These are phyloP conservation scores for Narcine bancroftii DNA, from an alignment of 2,113 vertebrate genomes.

Conservation along the genomic window DNA sequence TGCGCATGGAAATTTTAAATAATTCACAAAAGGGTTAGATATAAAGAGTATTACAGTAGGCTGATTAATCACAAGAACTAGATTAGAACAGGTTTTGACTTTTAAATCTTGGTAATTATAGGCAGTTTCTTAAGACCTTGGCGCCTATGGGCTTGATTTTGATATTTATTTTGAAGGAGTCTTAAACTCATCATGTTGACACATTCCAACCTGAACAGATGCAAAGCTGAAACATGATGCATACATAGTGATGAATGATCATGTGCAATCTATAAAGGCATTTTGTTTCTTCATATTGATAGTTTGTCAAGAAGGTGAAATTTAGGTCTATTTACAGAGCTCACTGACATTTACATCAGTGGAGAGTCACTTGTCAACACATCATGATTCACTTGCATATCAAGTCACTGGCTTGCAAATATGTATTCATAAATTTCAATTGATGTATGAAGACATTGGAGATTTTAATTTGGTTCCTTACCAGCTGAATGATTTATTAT, in stretches of 20 bases:
- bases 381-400: not conserved
- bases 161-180: conserved; percentile 10
- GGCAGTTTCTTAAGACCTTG: not conserved
- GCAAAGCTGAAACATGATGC: not conserved
- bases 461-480: not conserved
- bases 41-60: not conserved
- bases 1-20: not conserved
- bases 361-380: not conserved
- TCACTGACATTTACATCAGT: not conserved
- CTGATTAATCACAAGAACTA: not conserved
- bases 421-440: not conserved
- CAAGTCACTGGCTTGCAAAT: not conserved
- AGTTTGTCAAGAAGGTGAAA: not conserved
- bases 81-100: not conserved
- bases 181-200: not conserved
- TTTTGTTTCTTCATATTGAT: not conserved
- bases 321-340: not conserved
- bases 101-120: conserved; percentile 22
- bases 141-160: not conserved
- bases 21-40: not conserved
- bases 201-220: conserved; percentile 22
- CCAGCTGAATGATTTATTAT: not conserved
- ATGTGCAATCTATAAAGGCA: conserved; percentile 12
- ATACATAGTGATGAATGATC: conserved; percentile 2
- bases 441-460: not conserved